Conservation (phyloP, 2,113 vertebrate genomes). For the Irena cyanogastra region DNA sequence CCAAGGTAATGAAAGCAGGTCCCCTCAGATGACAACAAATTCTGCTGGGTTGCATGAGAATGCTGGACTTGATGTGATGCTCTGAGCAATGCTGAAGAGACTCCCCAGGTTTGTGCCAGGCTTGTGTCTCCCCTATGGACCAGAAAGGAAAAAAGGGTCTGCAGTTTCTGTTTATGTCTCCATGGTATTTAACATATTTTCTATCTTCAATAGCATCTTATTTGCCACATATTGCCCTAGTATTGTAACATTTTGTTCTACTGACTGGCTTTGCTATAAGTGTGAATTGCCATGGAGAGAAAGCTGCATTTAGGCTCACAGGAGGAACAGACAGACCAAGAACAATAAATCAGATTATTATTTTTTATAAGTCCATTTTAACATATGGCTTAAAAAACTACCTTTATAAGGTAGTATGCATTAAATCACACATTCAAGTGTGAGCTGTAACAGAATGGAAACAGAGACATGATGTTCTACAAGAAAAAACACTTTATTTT, state of each 20-base stretch:
- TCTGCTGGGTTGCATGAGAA: neutral
- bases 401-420: neutral
- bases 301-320: neutral
- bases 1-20: neutral
- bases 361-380: neutral
- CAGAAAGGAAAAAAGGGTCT: neutral
- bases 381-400: neutral
- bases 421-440: neutral
- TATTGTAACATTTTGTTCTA: neutral
- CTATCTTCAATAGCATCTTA: neutral
- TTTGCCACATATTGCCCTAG: neutral
- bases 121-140: neutral
- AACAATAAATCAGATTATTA: neutral
- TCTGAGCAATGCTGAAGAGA: neutral
- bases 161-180: neutral
- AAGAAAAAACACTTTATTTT: neutral
- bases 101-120: neutral
- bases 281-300: neutral
- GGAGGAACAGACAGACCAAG: neutral
- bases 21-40: neutral
- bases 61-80: neutral
- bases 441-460: neutral
- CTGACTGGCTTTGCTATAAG: neutral
- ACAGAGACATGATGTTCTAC: neutral
- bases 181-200: neutral